These are phyloP conservation scores for Arvicola amphibius DNA, from an alignment of 2,797 vertebrate species.

Conservation along the genomic window DNA sequence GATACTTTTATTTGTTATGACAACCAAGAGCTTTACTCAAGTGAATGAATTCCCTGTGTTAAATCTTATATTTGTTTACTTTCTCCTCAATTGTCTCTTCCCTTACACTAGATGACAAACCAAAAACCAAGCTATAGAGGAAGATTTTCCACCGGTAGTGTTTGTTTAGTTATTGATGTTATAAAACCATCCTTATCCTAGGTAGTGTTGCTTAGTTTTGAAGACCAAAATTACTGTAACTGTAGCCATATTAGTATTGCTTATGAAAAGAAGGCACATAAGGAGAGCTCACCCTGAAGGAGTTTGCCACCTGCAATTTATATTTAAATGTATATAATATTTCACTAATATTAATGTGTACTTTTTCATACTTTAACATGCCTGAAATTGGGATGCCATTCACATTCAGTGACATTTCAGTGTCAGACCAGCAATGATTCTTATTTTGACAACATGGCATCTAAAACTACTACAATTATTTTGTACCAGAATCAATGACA, in stretches of 20 bases:
- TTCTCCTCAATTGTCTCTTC: conserved; percentile 53
- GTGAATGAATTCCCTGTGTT: neutral
- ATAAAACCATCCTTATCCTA: conserved; percentile 48
- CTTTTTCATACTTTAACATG: neutral
- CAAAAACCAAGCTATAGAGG: conserved; percentile 54
- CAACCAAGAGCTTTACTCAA: conserved; percentile 37
- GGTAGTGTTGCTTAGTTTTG: conserved; percentile 18
- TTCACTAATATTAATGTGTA: neutral
- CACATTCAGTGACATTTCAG: neutral
- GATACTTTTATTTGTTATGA: conserved; percentile 59
- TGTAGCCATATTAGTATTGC: conserved; percentile 34
- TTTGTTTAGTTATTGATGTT: conserved; percentile 42
- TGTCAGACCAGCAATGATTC: neutral
- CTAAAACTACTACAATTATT: conserved; percentile 31
- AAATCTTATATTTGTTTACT: conserved; percentile 21
- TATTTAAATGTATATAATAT: neutral
- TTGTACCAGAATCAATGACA: neutral
- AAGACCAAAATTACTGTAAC: conserved; percentile 56
- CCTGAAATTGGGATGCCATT: neutral
- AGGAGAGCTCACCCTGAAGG: neutral
- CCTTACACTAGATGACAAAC: conserved; percentile 47
- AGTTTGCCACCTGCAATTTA: conserved; percentile 8
- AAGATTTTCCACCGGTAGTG: conserved; percentile 42
- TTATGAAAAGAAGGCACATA: conserved; percentile 64
- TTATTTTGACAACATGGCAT: neutral